phyloP scores from a whole-genome alignment of 2,113 vertebrate species.

The Thomomys bottae region DNA sequence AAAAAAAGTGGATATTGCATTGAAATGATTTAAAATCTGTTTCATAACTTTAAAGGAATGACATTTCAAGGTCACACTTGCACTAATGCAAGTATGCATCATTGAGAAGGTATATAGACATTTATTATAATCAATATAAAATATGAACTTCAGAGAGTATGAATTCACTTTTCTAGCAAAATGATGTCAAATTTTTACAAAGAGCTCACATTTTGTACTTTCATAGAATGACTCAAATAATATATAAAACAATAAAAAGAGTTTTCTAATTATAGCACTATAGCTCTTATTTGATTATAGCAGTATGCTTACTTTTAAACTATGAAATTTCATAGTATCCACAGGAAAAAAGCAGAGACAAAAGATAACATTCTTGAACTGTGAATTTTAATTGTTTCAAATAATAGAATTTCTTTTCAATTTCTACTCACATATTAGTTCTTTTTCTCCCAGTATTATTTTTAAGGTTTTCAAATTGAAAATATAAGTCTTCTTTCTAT shows the following conservation, averaged over 20 bases:
- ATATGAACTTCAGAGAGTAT: background rate
- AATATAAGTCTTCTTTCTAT: background rate
- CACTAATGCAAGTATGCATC: background rate
- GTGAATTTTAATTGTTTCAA: background rate
- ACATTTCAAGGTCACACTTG: background rate
- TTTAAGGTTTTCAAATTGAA: background rate
- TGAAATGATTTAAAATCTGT: background rate
- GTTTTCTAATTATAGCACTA: background rate
- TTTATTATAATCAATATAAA: background rate
- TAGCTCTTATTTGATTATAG: background rate
- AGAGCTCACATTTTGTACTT: background rate
- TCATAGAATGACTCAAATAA: background rate
- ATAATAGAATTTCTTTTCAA: background rate
- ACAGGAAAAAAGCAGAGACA: background rate
- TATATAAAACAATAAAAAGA: background rate
- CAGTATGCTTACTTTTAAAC: background rate
- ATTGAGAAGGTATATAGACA: background rate
- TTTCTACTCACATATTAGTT: background rate
- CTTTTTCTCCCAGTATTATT: background rate
- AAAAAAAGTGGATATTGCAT: background rate
- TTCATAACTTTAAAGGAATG: background rate
- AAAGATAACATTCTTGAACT: background rate
- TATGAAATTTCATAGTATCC: background rate
- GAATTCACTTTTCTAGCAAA: constrained; percentile 44
- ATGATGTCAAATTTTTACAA: background rate